phyloP scores from a whole-genome alignment of 2,797 vertebrate species.

The Cercopithecus neglectus region DNA sequence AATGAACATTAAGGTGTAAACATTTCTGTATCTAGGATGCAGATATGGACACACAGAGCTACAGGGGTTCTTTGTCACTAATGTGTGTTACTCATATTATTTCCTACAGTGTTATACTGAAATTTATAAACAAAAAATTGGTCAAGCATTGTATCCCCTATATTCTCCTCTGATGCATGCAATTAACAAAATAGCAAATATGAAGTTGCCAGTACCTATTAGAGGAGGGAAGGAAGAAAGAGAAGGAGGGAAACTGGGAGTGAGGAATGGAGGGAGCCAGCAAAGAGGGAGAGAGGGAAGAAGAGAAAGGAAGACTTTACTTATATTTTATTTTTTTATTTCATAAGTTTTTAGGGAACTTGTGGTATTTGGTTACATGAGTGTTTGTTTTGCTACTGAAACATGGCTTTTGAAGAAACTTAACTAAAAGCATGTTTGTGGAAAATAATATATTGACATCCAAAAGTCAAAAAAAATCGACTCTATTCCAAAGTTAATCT shows the following conservation, averaged over 20 bases:
- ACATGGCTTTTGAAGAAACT: neutral
- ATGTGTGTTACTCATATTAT: neutral
- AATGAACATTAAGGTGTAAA: neutral
- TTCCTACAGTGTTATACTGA: neutral
- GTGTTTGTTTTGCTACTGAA: neutral
- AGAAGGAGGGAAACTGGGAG: too few species aligned
- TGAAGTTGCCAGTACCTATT: neutral
- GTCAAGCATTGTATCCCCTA: neutral
- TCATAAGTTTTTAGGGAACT: neutral
- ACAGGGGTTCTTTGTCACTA: neutral
- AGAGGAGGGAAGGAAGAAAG: neutral
- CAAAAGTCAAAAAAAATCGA: neutral
- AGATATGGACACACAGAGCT: neutral
- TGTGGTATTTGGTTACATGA: neutral
- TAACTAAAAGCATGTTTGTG: neutral
- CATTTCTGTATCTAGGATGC: neutral
- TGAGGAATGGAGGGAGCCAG: too few species aligned
- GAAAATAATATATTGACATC: neutral
- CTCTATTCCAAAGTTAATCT: neutral
- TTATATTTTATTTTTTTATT: neutral
- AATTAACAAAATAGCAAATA: neutral
- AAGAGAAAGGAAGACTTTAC: neutral
- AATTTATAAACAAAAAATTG: neutral
- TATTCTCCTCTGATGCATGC: neutral
- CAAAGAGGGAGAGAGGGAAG: neutral